Evolutionary conservation across 37 sponge, comb jelly and placozoan species (phyloP), one percentile per base, ranked within the genome.

Genomic region (Diacarnus erythraeanus): DNA sequence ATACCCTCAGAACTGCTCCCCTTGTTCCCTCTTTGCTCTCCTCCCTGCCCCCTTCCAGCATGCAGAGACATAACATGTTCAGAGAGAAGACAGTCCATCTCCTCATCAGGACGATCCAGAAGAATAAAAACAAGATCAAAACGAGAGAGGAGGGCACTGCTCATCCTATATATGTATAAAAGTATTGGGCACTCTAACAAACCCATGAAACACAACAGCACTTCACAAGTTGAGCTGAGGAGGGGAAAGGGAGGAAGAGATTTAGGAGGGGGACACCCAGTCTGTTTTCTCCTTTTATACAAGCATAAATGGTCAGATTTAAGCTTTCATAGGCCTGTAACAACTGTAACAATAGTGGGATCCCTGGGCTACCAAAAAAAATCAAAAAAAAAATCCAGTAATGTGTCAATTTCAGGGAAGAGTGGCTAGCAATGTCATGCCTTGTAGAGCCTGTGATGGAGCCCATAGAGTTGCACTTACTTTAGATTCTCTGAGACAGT

Each of bases 401-500:
- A n/a, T n/a, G n/a, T n/a, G n/a, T n/a, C n/a, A n/a, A n/a, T n/a
- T n/a, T n/a, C n/a, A n/a, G n/a, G n/a, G n/a, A n/a, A n/a, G n/a
- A n/a, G n/a, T n/a, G n/a, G n/a, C n/a, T n/a, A n/a, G n/a, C n/a
- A n/a, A n/a, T n/a, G n/a, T n/a, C n/a, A n/a, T n/a, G n/a, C n/a
- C n/a, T n/a, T n/a, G n/a, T n/a, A n/a, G n/a, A n/a, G n/a, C n/a
- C n/a, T n/a, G n/a, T n/a, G n/a, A n/a, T n/a, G n/a, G n/a, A n/a
- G n/a, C n/a, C n/a, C n/a, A n/a, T n/a, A n/a, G n/a, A n/a, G n/a
- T 2, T 31, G 10, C 35, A 44, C 91, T 36, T 41, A 91, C 93
- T 94, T 96, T 6, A 98, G 80, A 72, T 98, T 98, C 44, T 98
- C 99, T 8, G 99, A 83, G 68, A 98, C 94, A 18, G 99, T 94